Conservation (phyloP, 2,113 vertebrate species). For the Penelope pileata region DNA sequence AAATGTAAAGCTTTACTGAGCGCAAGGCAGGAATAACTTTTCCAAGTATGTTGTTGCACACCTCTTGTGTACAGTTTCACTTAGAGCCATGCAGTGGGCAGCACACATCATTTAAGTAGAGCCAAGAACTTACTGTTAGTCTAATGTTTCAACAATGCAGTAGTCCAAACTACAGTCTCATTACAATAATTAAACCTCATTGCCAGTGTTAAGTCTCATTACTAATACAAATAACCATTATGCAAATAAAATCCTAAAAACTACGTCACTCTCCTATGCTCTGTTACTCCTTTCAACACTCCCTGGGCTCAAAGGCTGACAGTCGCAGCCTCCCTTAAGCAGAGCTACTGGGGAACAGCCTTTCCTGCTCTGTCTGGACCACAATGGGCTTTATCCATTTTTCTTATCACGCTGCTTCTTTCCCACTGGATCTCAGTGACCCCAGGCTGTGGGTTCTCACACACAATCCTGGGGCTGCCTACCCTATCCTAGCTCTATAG, state of each 20-base stretch:
- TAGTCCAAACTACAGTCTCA: neutral
- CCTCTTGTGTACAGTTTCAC: accelerated
- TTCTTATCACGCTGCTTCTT: neutral
- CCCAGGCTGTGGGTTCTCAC: neutral
- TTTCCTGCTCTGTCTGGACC: neutral
- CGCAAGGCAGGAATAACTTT: neutral
- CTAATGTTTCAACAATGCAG: neutral
- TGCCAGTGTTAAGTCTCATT: neutral
- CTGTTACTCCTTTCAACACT: neutral
- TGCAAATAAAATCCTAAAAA: neutral
- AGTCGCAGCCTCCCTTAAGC: neutral
- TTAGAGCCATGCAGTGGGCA: neutral
- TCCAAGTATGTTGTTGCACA: neutral
- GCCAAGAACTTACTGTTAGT: neutral
- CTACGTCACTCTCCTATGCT: neutral
- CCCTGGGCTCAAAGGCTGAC: neutral
- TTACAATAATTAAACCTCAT: neutral
- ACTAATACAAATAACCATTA: neutral
- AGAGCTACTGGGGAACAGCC: accelerated
- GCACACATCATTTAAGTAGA: neutral
- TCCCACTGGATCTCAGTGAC: neutral
- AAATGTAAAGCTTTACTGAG: neutral
- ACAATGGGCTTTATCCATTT: accelerated
- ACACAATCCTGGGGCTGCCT: neutral
- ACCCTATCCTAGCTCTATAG: neutral